These are phyloP conservation scores for Cryptophagus acutangulus DNA, from an alignment of 2,888 invertebrate genomes.

Conservation along the genomic window DNA sequence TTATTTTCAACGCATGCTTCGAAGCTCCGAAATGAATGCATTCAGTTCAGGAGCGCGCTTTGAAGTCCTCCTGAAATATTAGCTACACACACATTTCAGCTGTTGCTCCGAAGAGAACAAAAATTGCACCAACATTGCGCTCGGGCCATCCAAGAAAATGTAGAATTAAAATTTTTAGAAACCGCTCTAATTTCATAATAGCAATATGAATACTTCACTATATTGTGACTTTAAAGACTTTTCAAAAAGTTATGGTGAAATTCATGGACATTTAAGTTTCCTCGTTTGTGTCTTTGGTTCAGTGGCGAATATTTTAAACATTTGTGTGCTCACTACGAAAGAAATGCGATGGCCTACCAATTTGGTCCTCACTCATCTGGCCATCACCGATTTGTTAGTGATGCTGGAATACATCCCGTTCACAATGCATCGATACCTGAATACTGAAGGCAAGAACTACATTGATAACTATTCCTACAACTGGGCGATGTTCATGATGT, in stretches of 20 bases:
- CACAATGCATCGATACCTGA: constrained; percentile 73
- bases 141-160: no score
- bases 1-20: no score
- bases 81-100: no score
- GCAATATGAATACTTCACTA: constrained; percentile 30
- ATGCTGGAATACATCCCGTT: constrained; percentile 94
- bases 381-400: constrained; percentile 88
- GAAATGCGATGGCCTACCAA: constrained; percentile 92
- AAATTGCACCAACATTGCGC: no score
- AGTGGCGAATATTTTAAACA: constrained; percentile 86
- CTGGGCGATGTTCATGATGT: constrained; percentile 80
- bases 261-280: constrained; percentile 82
- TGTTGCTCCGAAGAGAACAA: no score
- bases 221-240: constrained; percentile 55
- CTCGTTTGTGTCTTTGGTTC: constrained; percentile 87
- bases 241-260: constrained; percentile 60
- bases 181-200: no score
- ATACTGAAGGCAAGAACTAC: constrained; percentile 53
- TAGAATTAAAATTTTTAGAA: no score
- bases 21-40: no score
- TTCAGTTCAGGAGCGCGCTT: no score
- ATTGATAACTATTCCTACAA: constrained; percentile 59
- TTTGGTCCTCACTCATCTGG: constrained; percentile 82
- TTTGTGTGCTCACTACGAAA: constrained; percentile 80
- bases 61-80: no score